A percentile compares a stretch with the other conserved stretches of the same genome.
Conservation (phyloP, 2,113 vertebrate species). For the Climacteris rufus region DNA sequence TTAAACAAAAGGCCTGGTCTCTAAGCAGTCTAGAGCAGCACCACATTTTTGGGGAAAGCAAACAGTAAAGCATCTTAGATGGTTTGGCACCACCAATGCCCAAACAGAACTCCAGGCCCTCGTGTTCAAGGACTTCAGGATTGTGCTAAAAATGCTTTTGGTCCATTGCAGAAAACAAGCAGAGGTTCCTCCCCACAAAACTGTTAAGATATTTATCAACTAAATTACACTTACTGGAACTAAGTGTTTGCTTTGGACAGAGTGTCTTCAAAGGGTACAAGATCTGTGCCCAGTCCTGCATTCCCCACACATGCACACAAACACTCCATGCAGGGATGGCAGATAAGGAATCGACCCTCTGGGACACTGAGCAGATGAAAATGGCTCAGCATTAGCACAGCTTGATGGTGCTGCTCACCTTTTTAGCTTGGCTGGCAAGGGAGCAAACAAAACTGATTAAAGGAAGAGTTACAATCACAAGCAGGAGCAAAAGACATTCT, state of each 20-base stretch:
- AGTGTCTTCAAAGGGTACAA: not conserved
- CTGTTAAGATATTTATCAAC: not conserved
- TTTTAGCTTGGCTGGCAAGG: constrained; percentile 21
- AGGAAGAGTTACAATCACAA: not conserved
- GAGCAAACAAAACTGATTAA: constrained; percentile 17
- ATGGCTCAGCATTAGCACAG: not conserved
- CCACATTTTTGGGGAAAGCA: not conserved
- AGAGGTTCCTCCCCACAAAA: not conserved
- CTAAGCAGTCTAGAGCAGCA: not conserved
- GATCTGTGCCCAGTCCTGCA: not conserved
- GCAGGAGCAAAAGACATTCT: not conserved
- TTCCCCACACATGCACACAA: not conserved
- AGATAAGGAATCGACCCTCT: not conserved
- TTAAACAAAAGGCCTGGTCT: not conserved
- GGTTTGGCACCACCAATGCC: not conserved
- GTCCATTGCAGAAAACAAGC: not conserved
- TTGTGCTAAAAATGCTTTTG: not conserved
- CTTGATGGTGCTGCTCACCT: not conserved
- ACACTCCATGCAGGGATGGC: not conserved
- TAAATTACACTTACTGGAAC: not conserved
- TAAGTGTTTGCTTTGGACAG: not conserved
- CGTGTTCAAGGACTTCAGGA: not conserved
- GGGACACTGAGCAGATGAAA: not conserved
- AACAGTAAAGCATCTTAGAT: not conserved
- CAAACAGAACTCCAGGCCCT: not conserved